Evolutionary conservation across 2,797 vertebrate species (phyloP).

Genomic region (Tauraco hartlaubi): DNA sequence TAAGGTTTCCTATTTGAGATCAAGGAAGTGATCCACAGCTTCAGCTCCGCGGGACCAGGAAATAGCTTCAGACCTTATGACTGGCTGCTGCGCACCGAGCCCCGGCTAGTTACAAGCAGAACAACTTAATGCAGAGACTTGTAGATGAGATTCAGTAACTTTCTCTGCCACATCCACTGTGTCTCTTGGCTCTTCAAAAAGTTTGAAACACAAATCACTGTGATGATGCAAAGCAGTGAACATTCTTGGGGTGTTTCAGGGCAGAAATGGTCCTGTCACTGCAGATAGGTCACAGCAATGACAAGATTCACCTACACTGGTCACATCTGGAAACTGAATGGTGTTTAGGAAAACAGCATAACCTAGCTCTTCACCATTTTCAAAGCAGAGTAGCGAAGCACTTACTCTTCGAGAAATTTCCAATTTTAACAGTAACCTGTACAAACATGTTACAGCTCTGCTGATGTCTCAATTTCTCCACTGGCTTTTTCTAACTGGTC

Average conservation of each 20-base stretch:
- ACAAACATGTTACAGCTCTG: fast-evolving
- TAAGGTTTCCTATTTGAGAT: neutral
- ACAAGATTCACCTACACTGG: fast-evolving
- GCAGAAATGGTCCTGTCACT: neutral
- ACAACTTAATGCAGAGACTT: neutral
- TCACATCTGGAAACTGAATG: fast-evolving
- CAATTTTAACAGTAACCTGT: neutral
- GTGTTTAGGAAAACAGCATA: neutral
- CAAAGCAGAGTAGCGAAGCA: neutral
- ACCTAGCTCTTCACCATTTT: neutral
- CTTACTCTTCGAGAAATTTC: neutral
- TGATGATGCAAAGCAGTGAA: neutral
- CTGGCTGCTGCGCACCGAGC: neutral
- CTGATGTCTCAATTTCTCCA: neutral
- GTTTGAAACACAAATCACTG: neutral
- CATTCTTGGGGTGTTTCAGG: fast-evolving
- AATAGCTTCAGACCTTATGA: neutral
- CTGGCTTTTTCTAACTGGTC: neutral
- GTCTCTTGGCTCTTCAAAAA: neutral
- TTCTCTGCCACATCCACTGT: neutral
- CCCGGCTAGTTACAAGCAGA: neutral
- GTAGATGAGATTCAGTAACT: neutral
- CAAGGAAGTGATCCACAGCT: neutral
- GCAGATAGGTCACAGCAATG: neutral
- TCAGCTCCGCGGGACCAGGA: neutral